phyloP scores from a whole-genome alignment of 2,888 invertebrate genomes.

The Zaprionus lineosus region DNA sequence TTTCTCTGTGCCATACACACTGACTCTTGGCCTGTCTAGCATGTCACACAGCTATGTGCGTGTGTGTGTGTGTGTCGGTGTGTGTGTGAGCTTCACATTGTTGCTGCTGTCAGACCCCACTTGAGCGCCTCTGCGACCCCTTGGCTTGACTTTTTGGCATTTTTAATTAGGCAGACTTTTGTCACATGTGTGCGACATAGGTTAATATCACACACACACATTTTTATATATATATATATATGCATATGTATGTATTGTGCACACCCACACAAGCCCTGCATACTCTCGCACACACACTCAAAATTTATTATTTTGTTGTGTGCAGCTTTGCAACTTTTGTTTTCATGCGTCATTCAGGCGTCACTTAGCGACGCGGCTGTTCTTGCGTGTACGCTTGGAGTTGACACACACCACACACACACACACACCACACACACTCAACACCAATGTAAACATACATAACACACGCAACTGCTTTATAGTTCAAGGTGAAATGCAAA shows the following conservation, averaged over 20 bases:
- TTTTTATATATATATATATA: background rate
- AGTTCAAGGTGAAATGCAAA: slow-evolving; percentile 80
- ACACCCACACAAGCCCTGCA: no score
- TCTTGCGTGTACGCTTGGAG: slow-evolving; percentile 17
- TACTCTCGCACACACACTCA: slow-evolving; percentile 4
- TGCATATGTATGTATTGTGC: no score
- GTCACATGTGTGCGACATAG: slow-evolving; percentile 37
- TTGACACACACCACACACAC: slow-evolving; percentile 18
- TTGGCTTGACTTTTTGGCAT: slow-evolving; percentile 72
- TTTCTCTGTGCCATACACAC: slow-evolving; percentile 19
- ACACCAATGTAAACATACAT: slow-evolving; percentile 16
- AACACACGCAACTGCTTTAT: slow-evolving; percentile 50
- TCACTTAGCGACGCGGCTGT: slow-evolving; percentile 41
- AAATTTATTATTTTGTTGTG: slow-evolving; percentile 30
- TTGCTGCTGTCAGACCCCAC: slow-evolving; percentile 52
- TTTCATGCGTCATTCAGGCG: slow-evolving; percentile 60
- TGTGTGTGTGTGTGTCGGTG: slow-evolving; percentile 6
- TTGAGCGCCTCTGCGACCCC: slow-evolving; percentile 26
- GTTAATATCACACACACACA: slow-evolving; percentile 23
- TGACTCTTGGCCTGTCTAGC: slow-evolving; percentile 38
- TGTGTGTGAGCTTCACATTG: slow-evolving; percentile 31
- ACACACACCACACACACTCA: slow-evolving; percentile 11
- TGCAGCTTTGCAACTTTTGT: slow-evolving; percentile 55
- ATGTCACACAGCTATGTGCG: slow-evolving; percentile 34
- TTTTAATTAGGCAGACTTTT: slow-evolving; percentile 73